Conservation (phyloP, 2,888 invertebrate species). For the Allygus modestus region DNA sequence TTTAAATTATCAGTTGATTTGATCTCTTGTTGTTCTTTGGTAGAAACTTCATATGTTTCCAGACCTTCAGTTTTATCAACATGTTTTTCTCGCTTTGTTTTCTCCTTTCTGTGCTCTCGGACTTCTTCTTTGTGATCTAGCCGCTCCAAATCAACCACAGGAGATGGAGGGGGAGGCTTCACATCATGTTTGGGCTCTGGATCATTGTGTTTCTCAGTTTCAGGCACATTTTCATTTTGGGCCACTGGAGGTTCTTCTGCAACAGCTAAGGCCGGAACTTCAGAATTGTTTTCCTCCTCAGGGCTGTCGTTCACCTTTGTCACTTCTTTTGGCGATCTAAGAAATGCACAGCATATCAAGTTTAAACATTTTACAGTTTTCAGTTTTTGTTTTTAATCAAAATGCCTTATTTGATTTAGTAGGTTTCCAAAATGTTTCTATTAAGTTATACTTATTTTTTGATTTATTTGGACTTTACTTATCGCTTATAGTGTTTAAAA, state of each 20-base stretch:
- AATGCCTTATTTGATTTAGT: too few relatives aligned
- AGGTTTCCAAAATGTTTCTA: too few relatives aligned
- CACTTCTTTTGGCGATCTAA: conserved; percentile 72
- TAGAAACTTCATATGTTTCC: conserved; percentile 10
- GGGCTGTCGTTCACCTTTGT: conserved; percentile 69
- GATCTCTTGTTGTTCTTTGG: not conserved
- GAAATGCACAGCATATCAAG: conserved; percentile 46
- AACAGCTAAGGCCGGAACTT: conserved; percentile 64
- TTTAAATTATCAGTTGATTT: conserved; percentile 5
- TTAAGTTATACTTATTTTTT: too few relatives aligned
- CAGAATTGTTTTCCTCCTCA: conserved; percentile 64
- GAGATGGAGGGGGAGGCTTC: conserved; percentile 9
- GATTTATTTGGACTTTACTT: too few relatives aligned
- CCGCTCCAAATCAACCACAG: not conserved
- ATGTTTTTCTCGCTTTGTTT: conserved; percentile 27
- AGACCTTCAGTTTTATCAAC: conserved; percentile 9
- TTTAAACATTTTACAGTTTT: too few relatives aligned
- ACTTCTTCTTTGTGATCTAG: not conserved
- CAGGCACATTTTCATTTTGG: conserved; percentile 56
- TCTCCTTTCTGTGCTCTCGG: conserved; percentile 37
- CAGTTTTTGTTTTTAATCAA: too few relatives aligned
- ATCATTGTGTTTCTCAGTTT: not conserved
- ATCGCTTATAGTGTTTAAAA: too few relatives aligned
- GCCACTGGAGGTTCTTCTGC: conserved; percentile 67
- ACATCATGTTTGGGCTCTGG: conserved; percentile 29